phyloP scores from a whole-genome alignment of 2,888 invertebrate genomes.

The Spodoptera picta region DNA sequence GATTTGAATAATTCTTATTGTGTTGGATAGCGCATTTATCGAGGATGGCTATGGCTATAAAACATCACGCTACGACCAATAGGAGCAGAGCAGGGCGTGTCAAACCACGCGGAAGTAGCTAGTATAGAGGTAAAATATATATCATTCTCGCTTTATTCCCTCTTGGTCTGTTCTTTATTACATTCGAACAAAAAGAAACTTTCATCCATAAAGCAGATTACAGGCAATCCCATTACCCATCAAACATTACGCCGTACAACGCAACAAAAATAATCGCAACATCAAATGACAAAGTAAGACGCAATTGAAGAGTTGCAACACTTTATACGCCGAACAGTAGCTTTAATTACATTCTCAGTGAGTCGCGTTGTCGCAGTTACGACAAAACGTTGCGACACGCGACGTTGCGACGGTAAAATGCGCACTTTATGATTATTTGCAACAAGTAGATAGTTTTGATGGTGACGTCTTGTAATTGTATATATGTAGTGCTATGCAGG shows the following conservation, averaged over 20 bases:
- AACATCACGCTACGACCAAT: too few species aligned
- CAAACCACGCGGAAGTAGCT: too few species aligned
- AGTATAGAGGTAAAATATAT: too few species aligned
- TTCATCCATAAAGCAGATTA: background rate
- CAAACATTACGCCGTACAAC: slow-evolving; percentile 20
- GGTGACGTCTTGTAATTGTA: slow-evolving; percentile 53
- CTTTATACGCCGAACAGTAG: slow-evolving; percentile 56
- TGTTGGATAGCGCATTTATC: too few species aligned
- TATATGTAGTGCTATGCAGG: slow-evolving; percentile 38
- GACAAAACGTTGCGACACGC: slow-evolving; percentile 56
- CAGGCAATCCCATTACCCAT: slow-evolving; percentile 4
- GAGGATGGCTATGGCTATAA: too few species aligned
- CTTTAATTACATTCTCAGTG: slow-evolving; percentile 60
- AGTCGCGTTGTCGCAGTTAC: slow-evolving; percentile 48
- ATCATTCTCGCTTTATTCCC: too few species aligned
- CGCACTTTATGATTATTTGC: slow-evolving; percentile 77
- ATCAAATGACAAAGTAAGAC: slow-evolving; percentile 68
- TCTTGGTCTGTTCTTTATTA: too few species aligned
- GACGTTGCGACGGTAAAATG: slow-evolving; percentile 50
- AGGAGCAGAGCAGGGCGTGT: too few species aligned
- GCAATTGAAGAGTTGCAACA: slow-evolving; percentile 71
- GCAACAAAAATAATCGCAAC: slow-evolving; percentile 57
- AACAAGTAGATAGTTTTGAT: slow-evolving; percentile 72
- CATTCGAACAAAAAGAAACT: background rate
- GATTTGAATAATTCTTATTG: too few species aligned